Evolutionary conservation across 2,888 invertebrate species (phyloP).

Genomic region (Dryomyza anilis): DNA sequence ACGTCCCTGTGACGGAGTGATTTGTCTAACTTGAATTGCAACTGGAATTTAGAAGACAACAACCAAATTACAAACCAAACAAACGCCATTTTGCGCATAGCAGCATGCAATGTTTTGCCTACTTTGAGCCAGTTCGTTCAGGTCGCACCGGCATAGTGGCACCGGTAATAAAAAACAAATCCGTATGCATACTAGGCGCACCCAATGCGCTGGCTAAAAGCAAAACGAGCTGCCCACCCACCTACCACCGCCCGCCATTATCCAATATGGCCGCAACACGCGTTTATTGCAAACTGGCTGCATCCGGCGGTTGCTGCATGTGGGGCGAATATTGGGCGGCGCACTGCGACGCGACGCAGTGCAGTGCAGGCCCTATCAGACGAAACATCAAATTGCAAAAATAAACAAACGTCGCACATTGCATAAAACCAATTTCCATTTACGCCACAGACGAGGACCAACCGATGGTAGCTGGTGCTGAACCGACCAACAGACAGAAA

Average conservation of each 20-base stretch:
- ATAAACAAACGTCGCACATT: slow-evolving; percentile 51
- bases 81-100: slow-evolving; percentile 15
- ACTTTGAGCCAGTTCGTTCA: background rate
- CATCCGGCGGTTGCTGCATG: slow-evolving; percentile 16
- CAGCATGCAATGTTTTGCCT: slow-evolving; percentile 14
- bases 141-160: background rate
- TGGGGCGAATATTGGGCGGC: slow-evolving; percentile 10
- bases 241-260: too few species aligned
- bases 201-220: slow-evolving; percentile 7
- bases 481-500: background rate
- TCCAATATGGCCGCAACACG: background rate
- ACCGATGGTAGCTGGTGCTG: background rate
- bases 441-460: slow-evolving; percentile 37
- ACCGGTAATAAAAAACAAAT: too few species aligned
- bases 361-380: background rate
- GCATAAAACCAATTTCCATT: slow-evolving; percentile 56
- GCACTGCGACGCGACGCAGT: slow-evolving; percentile 14
- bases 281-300: slow-evolving; percentile 7
- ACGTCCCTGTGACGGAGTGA: background rate
- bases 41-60: background rate
- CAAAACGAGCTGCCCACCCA: background rate
- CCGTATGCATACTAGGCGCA: slow-evolving; percentile 15
- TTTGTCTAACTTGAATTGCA: background rate
- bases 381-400: slow-evolving; percentile 44
- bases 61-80: background rate